phyloP scores from a whole-genome alignment of 2,888 invertebrate genomes.

The Villa cingulata region DNA sequence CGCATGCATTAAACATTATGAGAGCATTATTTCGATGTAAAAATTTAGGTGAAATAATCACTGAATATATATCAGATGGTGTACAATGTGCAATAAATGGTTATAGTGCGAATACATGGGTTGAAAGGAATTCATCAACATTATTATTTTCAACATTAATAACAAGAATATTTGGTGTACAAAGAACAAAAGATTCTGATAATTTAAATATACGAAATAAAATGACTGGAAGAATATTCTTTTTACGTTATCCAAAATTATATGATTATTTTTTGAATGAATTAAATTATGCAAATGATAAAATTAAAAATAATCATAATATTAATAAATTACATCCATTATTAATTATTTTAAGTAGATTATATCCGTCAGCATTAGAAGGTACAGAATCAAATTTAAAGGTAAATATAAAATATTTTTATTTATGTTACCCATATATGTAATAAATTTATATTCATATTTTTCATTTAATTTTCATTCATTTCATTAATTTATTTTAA shows the following conservation, averaged over 20 bases:
- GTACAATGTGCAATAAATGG: slow-evolving; percentile 59
- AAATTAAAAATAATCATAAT: slow-evolving; percentile 25
- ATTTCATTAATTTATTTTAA: slow-evolving; percentile 13
- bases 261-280: slow-evolving; percentile 43
- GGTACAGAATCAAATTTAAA: slow-evolving; percentile 52
- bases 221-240: slow-evolving; percentile 69
- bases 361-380: slow-evolving; percentile 63
- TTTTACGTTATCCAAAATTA: slow-evolving; percentile 46
- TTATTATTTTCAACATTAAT: slow-evolving; percentile 71
- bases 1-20: slow-evolving; percentile 78
- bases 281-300: slow-evolving; percentile 26
- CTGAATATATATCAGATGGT: slow-evolving; percentile 53
- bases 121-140: slow-evolving; percentile 74
- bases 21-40: slow-evolving; percentile 67
- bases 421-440: no score
- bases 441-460: no score
- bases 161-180: slow-evolving; percentile 77
- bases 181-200: slow-evolving; percentile 45
- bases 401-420: slow-evolving; percentile 36
- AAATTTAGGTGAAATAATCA: slow-evolving; percentile 56
- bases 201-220: slow-evolving; percentile 48
- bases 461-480: not conserved
- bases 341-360: slow-evolving; percentile 58
- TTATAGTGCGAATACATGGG: slow-evolving; percentile 63
- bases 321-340: slow-evolving; percentile 56